These are phyloP conservation scores for Melanostigma gelatinosum DNA, from an alignment of 2,113 vertebrate species.

Conservation along the genomic window DNA sequence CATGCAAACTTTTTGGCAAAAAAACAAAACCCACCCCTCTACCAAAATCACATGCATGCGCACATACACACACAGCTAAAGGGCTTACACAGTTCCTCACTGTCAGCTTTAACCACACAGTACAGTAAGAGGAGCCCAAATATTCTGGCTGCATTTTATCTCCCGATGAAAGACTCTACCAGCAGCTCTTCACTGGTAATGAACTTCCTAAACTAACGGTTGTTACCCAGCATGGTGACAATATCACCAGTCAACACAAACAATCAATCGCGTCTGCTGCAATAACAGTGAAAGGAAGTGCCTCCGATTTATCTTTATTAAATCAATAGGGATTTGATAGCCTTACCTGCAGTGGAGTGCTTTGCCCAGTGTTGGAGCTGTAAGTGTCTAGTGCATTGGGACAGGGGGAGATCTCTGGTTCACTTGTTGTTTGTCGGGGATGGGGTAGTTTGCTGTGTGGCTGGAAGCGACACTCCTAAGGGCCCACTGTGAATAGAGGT, in stretches of 20 bases:
- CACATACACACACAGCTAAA: not conserved
- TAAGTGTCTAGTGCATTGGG: constrained; percentile 79
- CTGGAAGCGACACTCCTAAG: constrained; percentile 82
- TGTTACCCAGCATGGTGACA: constrained; percentile 38
- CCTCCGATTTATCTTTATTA: constrained; percentile 73
- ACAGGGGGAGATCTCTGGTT: constrained; percentile 75
- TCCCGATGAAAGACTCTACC: constrained; percentile 13
- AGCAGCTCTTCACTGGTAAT: constrained; percentile 43
- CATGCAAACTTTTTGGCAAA: constrained; percentile 51
- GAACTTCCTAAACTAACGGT: constrained; percentile 56
- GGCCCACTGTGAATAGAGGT: constrained; percentile 86
- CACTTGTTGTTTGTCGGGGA: constrained; percentile 82
- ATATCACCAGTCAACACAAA: constrained; percentile 58
- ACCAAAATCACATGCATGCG: constrained; percentile 8
- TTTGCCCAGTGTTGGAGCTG: constrained; percentile 68
- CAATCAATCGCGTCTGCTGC: constrained; percentile 65
- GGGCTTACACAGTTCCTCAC: constrained; percentile 6
- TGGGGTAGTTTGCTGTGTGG: constrained; percentile 81
- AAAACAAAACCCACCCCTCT: constrained; percentile 8
- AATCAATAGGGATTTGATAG: constrained; percentile 76
- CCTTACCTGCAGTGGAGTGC: constrained; percentile 81
- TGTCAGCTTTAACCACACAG: constrained; percentile 15
- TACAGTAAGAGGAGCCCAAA: not conserved
- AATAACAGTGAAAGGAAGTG: constrained; percentile 69
- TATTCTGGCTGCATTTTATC: constrained; percentile 12